These are phyloP conservation scores for Melieria omissa DNA, from an alignment of 2,888 invertebrate species.

Conservation along the genomic window DNA sequence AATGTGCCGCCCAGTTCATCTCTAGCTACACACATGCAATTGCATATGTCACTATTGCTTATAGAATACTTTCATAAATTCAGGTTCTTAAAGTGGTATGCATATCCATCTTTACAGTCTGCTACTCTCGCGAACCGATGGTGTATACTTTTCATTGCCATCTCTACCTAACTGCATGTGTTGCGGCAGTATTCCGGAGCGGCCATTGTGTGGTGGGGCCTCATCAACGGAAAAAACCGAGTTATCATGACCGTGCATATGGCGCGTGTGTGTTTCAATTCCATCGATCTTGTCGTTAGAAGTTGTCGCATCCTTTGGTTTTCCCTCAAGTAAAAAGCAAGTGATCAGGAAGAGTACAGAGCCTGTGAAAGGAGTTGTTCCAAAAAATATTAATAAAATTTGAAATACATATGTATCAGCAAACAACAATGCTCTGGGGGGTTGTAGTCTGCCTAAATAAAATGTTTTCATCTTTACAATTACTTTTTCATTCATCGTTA, in stretches of 20 bases:
- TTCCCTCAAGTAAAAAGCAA: constrained; percentile 83
- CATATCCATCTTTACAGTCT: constrained; percentile 54
- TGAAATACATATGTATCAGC: too few relatives aligned
- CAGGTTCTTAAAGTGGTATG: background rate
- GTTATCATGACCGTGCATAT: constrained; percentile 65
- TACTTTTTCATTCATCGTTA: too few relatives aligned
- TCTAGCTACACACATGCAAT: too few relatives aligned
- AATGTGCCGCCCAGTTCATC: too few relatives aligned
- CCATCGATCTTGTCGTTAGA: constrained; percentile 48
- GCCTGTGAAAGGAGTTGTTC: constrained; percentile 68
- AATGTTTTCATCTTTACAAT: too few relatives aligned
- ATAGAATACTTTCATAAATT: too few relatives aligned
- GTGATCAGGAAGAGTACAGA: constrained; percentile 84
- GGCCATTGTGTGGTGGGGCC: constrained; percentile 56
- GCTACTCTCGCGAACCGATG: constrained; percentile 58
- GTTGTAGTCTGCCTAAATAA: too few relatives aligned
- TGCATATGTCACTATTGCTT: too few relatives aligned
- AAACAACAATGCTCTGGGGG: too few relatives aligned
- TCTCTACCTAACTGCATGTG: constrained; percentile 56
- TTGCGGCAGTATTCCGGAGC: constrained; percentile 58
- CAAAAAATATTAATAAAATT: too few relatives aligned
- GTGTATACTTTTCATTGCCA: constrained; percentile 52
- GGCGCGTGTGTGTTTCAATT: constrained; percentile 50
- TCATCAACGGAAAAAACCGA: constrained; percentile 64
- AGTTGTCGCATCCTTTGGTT: constrained; percentile 40